phyloP scores from a whole-genome alignment of 1,140 invertebrate genomes.

The Drosophila nigrodunni region DNA sequence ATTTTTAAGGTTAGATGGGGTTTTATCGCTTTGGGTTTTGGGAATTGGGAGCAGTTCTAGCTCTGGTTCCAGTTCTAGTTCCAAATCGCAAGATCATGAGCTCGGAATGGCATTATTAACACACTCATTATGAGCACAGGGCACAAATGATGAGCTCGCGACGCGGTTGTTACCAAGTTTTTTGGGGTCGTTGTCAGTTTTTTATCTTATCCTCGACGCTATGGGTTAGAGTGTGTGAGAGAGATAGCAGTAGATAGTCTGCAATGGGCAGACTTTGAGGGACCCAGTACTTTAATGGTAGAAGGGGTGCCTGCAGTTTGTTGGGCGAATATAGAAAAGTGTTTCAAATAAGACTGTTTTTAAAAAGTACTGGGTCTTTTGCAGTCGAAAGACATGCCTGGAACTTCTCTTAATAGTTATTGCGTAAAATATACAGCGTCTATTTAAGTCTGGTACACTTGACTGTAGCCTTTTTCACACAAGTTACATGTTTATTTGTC shows the following conservation, averaged over 20 bases:
- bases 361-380: no score
- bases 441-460: no score
- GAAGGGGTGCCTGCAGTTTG: neutral
- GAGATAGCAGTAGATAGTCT: neutral
- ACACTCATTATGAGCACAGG: neutral
- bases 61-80: neutral
- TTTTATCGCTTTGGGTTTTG: neutral
- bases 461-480: no score
- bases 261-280: neutral
- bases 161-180: neutral
- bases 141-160: neutral
- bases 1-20: neutral
- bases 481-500: conserved; percentile 23
- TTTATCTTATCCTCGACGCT: conserved; percentile 49
- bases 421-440: no score
- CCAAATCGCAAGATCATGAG: neutral
- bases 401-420: no score
- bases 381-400: no score
- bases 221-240: neutral
- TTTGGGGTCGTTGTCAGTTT: conserved; percentile 37
- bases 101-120: neutral
- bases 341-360: no score
- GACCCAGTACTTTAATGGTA: neutral
- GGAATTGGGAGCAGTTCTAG: neutral
- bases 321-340: no score